Conservation (phyloP, 2,888 invertebrate genomes). For the Drosophila meridiana region DNA sequence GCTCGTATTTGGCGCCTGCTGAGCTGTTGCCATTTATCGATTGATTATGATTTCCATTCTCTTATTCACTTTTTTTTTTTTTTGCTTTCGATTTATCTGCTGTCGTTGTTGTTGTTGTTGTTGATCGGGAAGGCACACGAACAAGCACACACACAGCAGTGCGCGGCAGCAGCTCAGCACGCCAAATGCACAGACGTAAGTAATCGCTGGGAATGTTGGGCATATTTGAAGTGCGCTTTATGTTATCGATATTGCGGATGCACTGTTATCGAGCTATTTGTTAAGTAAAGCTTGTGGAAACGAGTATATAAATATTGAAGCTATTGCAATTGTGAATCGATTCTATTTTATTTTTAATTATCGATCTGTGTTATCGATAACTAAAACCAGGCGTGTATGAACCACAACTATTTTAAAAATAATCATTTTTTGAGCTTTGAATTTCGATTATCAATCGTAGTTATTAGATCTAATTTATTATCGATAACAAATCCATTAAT, state of each 20-base stretch:
- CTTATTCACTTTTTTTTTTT: not conserved
- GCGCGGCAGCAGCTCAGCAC: slow-evolving; percentile 62
- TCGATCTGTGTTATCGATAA: slow-evolving; percentile 12
- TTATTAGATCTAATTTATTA: not conserved
- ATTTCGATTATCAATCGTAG: no score
- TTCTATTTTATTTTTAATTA: not conserved
- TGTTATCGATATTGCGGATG: slow-evolving; percentile 4
- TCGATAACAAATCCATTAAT: slow-evolving; percentile 7
- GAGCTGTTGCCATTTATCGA: slow-evolving; percentile 61
- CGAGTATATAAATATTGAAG: not conserved
- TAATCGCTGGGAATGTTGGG: slow-evolving; percentile 41
- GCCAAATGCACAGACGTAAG: slow-evolving; percentile 66
- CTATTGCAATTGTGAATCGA: not conserved
- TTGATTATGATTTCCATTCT: slow-evolving; percentile 13
- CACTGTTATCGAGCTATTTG: not conserved
- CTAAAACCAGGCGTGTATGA: not conserved
- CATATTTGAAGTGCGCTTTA: slow-evolving; percentile 24
- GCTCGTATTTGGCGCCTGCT: slow-evolving; percentile 63
- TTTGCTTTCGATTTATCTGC: slow-evolving; percentile 3
- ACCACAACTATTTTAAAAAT: no score
- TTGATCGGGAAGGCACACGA: slow-evolving; percentile 17
- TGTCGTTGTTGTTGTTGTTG: slow-evolving; percentile 41
- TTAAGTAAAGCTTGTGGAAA: not conserved
- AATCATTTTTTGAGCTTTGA: not conserved
- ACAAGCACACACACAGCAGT: slow-evolving; percentile 25